These are phyloP conservation scores for Microctenopoma stevenorrisi DNA, from an alignment of 2,797 vertebrate genomes.

Conservation along the genomic window DNA sequence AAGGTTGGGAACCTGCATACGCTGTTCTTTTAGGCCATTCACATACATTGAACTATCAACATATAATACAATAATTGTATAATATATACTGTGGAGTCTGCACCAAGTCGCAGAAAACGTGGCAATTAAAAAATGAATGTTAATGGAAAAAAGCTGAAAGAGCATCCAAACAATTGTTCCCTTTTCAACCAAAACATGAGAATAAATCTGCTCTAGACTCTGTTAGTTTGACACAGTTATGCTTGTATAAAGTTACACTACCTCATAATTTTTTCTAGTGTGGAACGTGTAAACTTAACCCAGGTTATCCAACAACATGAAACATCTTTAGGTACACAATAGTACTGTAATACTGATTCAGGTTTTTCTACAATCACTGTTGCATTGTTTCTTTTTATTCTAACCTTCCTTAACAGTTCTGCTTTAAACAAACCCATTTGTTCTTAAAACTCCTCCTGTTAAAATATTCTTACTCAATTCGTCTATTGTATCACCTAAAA, in stretches of 20 bases:
- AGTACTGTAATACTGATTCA: not conserved
- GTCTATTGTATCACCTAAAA: too few species aligned
- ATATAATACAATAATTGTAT: not conserved
- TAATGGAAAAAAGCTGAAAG: slow-evolving; percentile 44
- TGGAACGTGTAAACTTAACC: not conserved
- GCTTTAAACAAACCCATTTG: too few species aligned
- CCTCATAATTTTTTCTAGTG: not conserved
- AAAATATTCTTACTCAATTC: too few species aligned
- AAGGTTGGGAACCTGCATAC: slow-evolving; percentile 82
- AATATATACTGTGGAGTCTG: not conserved
- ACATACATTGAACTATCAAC: not conserved
- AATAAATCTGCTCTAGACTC: slow-evolving; percentile 30
- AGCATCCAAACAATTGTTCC: slow-evolving; percentile 37
- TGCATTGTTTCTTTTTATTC: not conserved
- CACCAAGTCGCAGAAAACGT: slow-evolving; percentile 38
- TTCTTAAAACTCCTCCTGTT: too few species aligned
- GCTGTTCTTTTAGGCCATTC: not conserved
- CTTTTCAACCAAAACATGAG: slow-evolving; percentile 28
- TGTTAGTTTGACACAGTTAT: slow-evolving; percentile 18
- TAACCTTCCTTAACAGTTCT: not conserved
- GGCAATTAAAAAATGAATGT: slow-evolving; percentile 45
- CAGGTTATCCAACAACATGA: not conserved
- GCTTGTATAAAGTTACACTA: not conserved
- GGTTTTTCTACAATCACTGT: not conserved
- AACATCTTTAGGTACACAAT: not conserved